A percentile compares a stretch with the other conserved stretches of the same genome.
phyloP scores from a whole-genome alignment of 2,888 invertebrate genomes.

The Apodemia mormo region DNA sequence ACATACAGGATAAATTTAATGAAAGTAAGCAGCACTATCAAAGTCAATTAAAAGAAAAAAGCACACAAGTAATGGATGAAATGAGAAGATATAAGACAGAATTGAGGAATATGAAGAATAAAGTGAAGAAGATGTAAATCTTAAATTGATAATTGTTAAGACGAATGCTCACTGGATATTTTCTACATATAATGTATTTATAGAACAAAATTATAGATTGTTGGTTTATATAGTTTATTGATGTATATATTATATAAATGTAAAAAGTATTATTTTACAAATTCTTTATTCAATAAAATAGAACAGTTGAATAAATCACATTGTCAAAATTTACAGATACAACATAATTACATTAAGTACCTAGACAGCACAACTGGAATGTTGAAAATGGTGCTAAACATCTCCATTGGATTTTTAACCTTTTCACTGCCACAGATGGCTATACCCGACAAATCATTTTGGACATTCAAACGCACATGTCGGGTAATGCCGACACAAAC shows the following conservation, averaged over 20 bases:
- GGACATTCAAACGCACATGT: too few species aligned
- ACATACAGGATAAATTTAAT: slow-evolving; percentile 82
- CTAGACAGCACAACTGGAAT: slow-evolving; percentile 77
- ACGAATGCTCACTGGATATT: slow-evolving; percentile 17
- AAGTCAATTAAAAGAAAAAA: slow-evolving; percentile 66
- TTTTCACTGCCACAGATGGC: too few species aligned
- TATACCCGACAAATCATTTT: too few species aligned
- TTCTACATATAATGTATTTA: slow-evolving; percentile 13
- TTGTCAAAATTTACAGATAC: slow-evolving; percentile 75
- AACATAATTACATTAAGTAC: slow-evolving; percentile 59
- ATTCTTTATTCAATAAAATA: slow-evolving; percentile 40
- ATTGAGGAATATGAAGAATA: slow-evolving; percentile 72
- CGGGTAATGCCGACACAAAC: too few species aligned
- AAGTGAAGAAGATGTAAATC: slow-evolving; percentile 65
- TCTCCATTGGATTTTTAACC: slow-evolving; percentile 22
- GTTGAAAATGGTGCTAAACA: slow-evolving; percentile 51
- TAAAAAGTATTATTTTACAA: slow-evolving; percentile 53
- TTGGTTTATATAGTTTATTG: slow-evolving; percentile 58
- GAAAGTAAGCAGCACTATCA: slow-evolving; percentile 76
- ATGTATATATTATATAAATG: slow-evolving; percentile 57
- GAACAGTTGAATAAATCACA: slow-evolving; percentile 58
- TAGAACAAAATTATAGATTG: slow-evolving; percentile 30
- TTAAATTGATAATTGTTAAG: slow-evolving; percentile 1
- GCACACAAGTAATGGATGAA: slow-evolving; percentile 75
- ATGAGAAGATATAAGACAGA: slow-evolving; percentile 75